Percentiles rank a stretch among this genome's conserved stretches.
Conservation (phyloP, 2,113 vertebrate genomes). For the Theristicus caerulescens region DNA sequence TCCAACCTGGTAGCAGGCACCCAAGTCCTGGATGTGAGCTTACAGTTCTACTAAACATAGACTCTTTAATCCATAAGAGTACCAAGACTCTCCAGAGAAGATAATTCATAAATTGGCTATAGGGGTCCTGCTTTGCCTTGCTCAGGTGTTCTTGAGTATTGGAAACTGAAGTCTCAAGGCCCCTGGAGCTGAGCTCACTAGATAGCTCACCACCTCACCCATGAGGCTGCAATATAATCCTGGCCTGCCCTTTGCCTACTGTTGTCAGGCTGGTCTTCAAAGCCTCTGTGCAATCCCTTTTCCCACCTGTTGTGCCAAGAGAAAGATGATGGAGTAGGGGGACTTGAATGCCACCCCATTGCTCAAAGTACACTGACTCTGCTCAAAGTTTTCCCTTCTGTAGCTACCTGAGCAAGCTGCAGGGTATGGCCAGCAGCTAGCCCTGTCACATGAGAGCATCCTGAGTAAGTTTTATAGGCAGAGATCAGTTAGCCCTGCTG, state of each 20-base stretch:
- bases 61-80: no score
- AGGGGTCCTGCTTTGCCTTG: neutral
- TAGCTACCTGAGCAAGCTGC: neutral
- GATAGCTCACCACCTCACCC: neutral
- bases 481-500: neutral
- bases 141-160: neutral
- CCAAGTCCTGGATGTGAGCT: neutral
- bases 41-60: no score
- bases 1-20: neutral
- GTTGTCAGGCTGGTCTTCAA: neutral
- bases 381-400: neutral
- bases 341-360: accelerated
- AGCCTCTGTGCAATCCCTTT: neutral
- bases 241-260: neutral
- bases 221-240: neutral
- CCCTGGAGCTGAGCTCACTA: no score
- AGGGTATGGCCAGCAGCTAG: neutral
- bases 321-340: no score
- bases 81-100: neutral
- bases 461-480: no score
- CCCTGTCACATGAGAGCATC: no score
- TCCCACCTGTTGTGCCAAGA: neutral
- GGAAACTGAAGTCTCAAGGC: neutral
- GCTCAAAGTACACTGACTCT: neutral
- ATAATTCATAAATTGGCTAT: accelerated